A percentile compares a stretch with the other conserved stretches of the same genome.
phyloP scores from a whole-genome alignment of 2,113 vertebrate species.

The Crotalus horridus region DNA sequence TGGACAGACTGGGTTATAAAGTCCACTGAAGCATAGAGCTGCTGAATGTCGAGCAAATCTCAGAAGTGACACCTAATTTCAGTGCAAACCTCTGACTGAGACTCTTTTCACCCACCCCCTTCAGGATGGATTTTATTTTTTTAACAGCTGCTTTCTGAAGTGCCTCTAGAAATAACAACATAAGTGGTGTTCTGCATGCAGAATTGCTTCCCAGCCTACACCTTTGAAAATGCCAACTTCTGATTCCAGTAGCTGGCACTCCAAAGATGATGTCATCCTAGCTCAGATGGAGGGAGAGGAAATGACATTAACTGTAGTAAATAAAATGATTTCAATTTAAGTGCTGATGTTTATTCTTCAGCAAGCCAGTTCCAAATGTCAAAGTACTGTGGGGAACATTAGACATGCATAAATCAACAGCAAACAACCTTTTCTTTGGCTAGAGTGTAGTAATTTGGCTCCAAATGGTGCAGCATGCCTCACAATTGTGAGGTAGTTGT shows the following conservation, averaged over 20 bases:
- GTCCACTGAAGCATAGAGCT: neutral
- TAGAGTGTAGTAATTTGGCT: neutral
- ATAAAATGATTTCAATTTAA: neutral
- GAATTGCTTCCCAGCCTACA: constrained; percentile 15
- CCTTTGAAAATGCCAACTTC: constrained; percentile 13
- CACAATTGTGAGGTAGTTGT: neutral
- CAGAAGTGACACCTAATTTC: neutral
- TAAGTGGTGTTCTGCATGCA: neutral
- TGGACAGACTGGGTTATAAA: neutral
- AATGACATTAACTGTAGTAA: neutral
- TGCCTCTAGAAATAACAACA: constrained; percentile 34
- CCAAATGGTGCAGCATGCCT: neutral
- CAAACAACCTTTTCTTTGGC: neutral
- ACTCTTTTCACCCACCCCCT: constrained; percentile 4
- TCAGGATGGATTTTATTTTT: constrained; percentile 11
- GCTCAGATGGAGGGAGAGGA: neutral
- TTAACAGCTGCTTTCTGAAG: constrained; percentile 27
- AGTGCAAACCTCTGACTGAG: neutral
- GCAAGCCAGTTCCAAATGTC: neutral
- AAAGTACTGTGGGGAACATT: neutral
- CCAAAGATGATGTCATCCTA: neutral
- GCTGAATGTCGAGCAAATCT: neutral
- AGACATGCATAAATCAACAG: neutral
- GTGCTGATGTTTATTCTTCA: neutral
- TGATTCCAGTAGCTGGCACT: neutral